Percentiles rank a stretch among this genome's conserved stretches.
Conservation (phyloP, 1,140 invertebrate genomes). For the Mycetomoellerius zeteki region DNA sequence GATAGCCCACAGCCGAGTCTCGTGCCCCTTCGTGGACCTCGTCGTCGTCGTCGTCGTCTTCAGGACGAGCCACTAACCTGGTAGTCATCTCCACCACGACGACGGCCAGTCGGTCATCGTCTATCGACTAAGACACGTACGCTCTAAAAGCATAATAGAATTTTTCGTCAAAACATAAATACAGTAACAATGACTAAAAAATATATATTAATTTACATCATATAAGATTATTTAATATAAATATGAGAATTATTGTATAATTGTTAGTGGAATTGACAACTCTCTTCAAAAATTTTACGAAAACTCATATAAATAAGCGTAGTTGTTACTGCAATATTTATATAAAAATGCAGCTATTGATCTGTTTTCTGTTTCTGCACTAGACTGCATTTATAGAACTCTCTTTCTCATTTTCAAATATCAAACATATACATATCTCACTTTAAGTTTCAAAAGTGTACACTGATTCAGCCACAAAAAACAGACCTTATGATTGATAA, state of each 20-base stretch:
- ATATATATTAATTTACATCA: background rate
- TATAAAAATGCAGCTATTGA: too few species aligned
- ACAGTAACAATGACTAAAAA: background rate
- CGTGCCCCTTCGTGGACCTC: constrained; percentile 70
- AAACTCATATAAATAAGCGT: background rate
- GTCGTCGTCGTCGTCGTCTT: constrained; percentile 75
- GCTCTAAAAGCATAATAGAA: background rate
- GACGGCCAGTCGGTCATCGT: constrained; percentile 71
- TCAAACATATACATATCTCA: too few species aligned
- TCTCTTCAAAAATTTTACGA: background rate
- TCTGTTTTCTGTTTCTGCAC: too few species aligned
- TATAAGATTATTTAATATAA: background rate
- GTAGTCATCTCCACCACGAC: constrained; percentile 74
- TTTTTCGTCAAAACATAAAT: background rate
- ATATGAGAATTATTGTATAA: too few species aligned
- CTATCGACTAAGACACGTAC: constrained; percentile 12
- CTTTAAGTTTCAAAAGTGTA: too few species aligned
- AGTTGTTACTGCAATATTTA: background rate
- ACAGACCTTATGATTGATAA: background rate
- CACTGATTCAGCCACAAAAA: too few species aligned
- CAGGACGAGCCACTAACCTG: constrained; percentile 74
- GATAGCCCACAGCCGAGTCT: constrained; percentile 69
- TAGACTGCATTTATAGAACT: too few species aligned
- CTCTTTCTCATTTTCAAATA: too few species aligned
- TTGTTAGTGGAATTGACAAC: background rate